Conservation (phyloP, 2,888 invertebrate species). For the Drosophila anomelani region DNA sequence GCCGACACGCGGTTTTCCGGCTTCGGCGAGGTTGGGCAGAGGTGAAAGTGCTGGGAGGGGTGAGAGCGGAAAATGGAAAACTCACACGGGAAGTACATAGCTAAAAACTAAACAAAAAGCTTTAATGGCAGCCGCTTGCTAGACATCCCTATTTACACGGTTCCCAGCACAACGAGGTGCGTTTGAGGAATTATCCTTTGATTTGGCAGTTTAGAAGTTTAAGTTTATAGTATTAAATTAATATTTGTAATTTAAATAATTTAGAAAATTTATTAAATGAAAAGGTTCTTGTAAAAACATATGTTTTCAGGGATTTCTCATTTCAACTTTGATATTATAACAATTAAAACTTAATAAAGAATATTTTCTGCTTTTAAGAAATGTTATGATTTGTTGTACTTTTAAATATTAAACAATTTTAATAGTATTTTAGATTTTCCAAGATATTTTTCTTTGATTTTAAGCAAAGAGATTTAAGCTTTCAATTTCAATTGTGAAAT, state of each 20-base stretch:
- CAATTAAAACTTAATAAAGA: not conserved
- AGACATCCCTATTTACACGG: conserved; percentile 46
- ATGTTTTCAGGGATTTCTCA: not conserved
- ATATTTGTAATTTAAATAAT: not conserved
- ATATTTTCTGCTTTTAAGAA: too few relatives aligned
- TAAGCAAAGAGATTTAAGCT: too few relatives aligned
- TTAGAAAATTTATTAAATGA: not conserved
- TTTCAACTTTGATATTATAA: not conserved
- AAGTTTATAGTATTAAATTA: not conserved
- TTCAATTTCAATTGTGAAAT: not conserved
- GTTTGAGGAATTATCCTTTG: not conserved
- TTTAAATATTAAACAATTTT: too few relatives aligned
- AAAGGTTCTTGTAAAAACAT: not conserved
- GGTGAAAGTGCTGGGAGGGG: not conserved
- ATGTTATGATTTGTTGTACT: too few relatives aligned
- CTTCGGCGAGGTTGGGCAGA: conserved; percentile 2
- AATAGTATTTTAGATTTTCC: not conserved
- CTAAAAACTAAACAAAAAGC: conserved; percentile 52
- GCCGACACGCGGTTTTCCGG: conserved; percentile 68
- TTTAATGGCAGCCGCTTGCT: conserved; percentile 49
- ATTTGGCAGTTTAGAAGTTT: too few relatives aligned
- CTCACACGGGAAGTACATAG: conserved; percentile 30
- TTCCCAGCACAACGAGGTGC: conserved; percentile 38
- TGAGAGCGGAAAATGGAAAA: conserved; percentile 6
- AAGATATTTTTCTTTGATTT: too few relatives aligned